Evolutionary conservation across 2,888 invertebrate species (phyloP).

Genomic region (Lasioglossum zephyrum): DNA sequence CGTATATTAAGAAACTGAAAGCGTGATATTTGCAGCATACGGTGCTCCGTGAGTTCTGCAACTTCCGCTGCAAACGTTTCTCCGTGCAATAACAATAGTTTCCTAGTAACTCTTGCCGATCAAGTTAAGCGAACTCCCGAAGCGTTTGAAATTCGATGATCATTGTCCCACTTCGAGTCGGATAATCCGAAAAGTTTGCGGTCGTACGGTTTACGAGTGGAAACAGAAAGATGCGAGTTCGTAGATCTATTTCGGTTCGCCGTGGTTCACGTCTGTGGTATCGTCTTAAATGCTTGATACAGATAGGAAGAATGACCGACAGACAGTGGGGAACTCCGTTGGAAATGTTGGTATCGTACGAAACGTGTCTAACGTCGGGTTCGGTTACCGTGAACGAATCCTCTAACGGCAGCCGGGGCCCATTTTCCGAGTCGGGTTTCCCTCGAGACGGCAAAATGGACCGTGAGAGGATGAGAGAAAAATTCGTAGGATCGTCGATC

Average conservation of each 20-base stretch:
- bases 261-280: not conserved
- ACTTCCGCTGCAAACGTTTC: not conserved
- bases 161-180: not conserved
- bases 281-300: not conserved
- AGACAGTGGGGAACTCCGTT: not conserved
- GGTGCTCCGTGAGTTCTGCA: not conserved
- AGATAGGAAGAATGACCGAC: not conserved
- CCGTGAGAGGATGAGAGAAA: not conserved
- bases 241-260: not conserved
- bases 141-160: not conserved
- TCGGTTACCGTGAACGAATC: slow-evolving; percentile 23
- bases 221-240: not conserved
- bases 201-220: not conserved
- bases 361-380: slow-evolving; percentile 34
- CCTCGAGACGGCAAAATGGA: slow-evolving; percentile 2
- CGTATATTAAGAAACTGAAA: not conserved
- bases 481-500: slow-evolving; percentile 42
- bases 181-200: not conserved
- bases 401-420: not conserved
- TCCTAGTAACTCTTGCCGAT: not conserved
- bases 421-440: not conserved
- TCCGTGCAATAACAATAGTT: not conserved
- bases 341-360: slow-evolving; percentile 5
- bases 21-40: not conserved
- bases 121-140: not conserved